Conservation (phyloP, 2,888 invertebrate genomes). For the Phaedon cochleariae region DNA sequence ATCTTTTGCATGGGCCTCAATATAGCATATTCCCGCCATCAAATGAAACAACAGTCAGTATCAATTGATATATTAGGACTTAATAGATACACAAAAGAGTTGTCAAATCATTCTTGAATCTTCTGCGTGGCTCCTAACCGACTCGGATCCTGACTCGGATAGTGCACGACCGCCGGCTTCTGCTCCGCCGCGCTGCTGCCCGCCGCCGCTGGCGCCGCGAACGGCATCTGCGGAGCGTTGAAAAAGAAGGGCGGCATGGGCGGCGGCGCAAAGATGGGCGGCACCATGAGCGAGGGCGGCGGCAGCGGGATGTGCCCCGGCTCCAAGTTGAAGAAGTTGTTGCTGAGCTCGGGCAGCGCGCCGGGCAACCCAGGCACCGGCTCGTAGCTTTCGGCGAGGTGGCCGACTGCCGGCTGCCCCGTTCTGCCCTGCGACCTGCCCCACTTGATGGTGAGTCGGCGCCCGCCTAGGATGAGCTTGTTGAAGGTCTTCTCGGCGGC, state of each 20-base stretch:
- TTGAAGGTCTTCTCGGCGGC: slow-evolving; percentile 97
- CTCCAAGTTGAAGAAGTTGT: slow-evolving; percentile 75
- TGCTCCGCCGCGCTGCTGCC: slow-evolving; percentile 38
- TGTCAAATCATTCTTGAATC: slow-evolving; percentile 44
- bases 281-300: slow-evolving; percentile 64
- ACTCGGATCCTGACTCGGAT: slow-evolving; percentile 97
- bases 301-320: slow-evolving; percentile 62
- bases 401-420: slow-evolving; percentile 61
- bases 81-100: no score
- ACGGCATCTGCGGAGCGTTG: slow-evolving; percentile 56
- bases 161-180: slow-evolving; percentile 74
- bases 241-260: slow-evolving; percentile 68
- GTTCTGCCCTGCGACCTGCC: slow-evolving; percentile 91
- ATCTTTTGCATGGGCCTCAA: slow-evolving; percentile 74
- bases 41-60: no score
- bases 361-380: slow-evolving; percentile 83
- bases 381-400: slow-evolving; percentile 68
- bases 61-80: no score
- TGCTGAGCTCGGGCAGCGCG: slow-evolving; percentile 71
- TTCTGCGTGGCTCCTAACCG: slow-evolving; percentile 78
- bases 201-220: slow-evolving; percentile 62
- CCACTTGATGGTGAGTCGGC: slow-evolving; percentile 97
- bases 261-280: slow-evolving; percentile 69
- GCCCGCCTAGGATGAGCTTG: slow-evolving; percentile 82
- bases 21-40: no score